Evolutionary conservation across 1,140 invertebrate species (phyloP), one percentile per base, ranked within the genome.

Genomic region (Ceratitis capitata): DNA sequence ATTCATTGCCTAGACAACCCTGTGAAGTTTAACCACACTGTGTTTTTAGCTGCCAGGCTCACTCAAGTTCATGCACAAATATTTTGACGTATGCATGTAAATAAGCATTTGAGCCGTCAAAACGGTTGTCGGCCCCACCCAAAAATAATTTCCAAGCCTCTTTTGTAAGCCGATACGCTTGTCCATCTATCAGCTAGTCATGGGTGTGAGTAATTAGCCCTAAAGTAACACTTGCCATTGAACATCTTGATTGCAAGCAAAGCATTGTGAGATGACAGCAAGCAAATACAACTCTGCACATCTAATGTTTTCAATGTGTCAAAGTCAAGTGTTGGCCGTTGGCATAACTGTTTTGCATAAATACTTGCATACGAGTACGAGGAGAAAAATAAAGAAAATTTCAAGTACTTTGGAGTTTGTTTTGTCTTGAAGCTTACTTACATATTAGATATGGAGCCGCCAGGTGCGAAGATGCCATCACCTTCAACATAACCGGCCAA

Each of bases 401-500:
- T n/a, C n/a, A n/a, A n/a, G n/a, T n/a, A n/a, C n/a, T n/a, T n/a
- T n/a, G n/a, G n/a, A n/a, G n/a, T n/a, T n/a, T n/a, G n/a, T n/a
- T n/a, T n/a, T n/a, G 56, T 45, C 35, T 42, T 45, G 2, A 26
- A 61, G 0, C 53, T 83, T 86, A 83, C 86, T 86, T 93, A 94
- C 93, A 98, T 94, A 89, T 98, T 98, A 0, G 97, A 95, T 1
- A 97, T 94, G 85, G 97, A 97, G 6, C 98, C 98, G 61, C 98
- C 96, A n/a, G 96, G 95, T 56, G 94, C 93, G 84, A 96, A 94
- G n/a, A 96, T 95, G 4, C 95, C 95, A 89, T 96, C 95, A 2
- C 94, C 95, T 84, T 88, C 78, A 42, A 87, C 64, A 89, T 94
- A 97, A 0, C 96, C 96, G 85, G 97, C 93, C 10, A 96, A 88